Conservation (phyloP, 2,797 vertebrate species). For the Eulemur mongoz region DNA sequence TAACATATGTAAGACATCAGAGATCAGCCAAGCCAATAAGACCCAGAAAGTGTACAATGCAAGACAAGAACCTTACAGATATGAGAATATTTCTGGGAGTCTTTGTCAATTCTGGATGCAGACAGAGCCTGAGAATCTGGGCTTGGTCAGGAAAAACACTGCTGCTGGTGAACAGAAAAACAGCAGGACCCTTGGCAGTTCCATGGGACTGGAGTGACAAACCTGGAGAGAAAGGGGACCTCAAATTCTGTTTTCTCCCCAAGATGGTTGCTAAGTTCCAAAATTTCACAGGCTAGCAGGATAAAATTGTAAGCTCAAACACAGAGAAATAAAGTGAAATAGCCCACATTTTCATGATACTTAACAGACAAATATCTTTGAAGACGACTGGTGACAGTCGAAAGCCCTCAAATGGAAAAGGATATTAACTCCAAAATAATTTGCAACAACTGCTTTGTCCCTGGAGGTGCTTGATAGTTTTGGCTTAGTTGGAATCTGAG, state of each 20-base stretch:
- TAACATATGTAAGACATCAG: neutral
- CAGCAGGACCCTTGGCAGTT: neutral
- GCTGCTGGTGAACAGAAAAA: neutral
- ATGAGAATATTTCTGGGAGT: neutral
- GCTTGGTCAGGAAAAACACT: neutral
- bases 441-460: neutral
- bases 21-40: conserved; percentile 12
- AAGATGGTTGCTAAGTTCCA: neutral
- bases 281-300: neutral
- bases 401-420: neutral
- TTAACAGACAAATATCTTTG: neutral
- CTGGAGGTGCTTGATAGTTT: neutral
- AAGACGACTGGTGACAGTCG: neutral
- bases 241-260: neutral
- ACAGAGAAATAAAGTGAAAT: neutral
- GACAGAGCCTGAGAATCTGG: neutral
- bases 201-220: neutral
- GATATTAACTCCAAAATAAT: neutral
- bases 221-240: neutral
- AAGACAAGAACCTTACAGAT: neutral
- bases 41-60: neutral
- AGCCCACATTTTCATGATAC: neutral
- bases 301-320: neutral
- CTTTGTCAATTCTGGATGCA: neutral
- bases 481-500: neutral